Evolutionary conservation across 2,113 vertebrate species (phyloP).

Genomic region (Thunnus maccoyii): DNA sequence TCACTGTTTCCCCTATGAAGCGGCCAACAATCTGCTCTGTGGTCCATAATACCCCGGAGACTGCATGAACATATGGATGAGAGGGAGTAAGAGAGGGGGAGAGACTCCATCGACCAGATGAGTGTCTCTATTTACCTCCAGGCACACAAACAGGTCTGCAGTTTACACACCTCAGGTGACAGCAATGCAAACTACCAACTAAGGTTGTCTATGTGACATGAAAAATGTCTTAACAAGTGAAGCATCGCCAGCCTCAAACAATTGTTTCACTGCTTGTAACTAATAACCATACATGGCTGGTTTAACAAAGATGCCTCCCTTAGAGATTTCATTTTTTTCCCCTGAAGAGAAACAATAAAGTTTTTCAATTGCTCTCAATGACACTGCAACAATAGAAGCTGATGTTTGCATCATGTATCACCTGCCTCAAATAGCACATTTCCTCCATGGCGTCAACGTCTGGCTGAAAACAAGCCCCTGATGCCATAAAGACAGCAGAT

Average conservation of each 20-base stretch:
- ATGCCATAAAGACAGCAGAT: constrained; percentile 14
- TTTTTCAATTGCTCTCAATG: constrained; percentile 10
- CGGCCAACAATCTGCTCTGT: constrained; percentile 78
- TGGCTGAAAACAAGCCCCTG: constrained; percentile 20
- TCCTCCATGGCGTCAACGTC: constrained; percentile 12
- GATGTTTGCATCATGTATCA: constrained; percentile 30
- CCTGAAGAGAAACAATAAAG: constrained; percentile 28
- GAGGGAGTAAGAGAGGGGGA: constrained; percentile 41
- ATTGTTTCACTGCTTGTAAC: constrained; percentile 3
- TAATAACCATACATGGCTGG: constrained; percentile 40
- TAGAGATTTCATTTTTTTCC: not conserved
- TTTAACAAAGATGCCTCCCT: constrained; percentile 27
- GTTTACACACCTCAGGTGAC: constrained; percentile 61
- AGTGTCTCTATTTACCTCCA: constrained; percentile 68
- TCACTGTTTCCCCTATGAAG: constrained; percentile 69
- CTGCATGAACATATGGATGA: constrained; percentile 68
- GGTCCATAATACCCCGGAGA: constrained; percentile 67
- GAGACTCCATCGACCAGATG: constrained; percentile 58
- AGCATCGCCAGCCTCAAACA: constrained; percentile 21
- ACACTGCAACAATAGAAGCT: constrained; percentile 13
- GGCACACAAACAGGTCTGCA: constrained; percentile 60
- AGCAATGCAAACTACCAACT: constrained; percentile 51
- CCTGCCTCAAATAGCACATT: constrained; percentile 36
- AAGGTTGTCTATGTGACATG: constrained; percentile 28
- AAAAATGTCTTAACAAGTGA: constrained; percentile 41